Base-by-base conservation (phyloP, 2,113 vertebrate species). In the Cacatua alba region DNA sequence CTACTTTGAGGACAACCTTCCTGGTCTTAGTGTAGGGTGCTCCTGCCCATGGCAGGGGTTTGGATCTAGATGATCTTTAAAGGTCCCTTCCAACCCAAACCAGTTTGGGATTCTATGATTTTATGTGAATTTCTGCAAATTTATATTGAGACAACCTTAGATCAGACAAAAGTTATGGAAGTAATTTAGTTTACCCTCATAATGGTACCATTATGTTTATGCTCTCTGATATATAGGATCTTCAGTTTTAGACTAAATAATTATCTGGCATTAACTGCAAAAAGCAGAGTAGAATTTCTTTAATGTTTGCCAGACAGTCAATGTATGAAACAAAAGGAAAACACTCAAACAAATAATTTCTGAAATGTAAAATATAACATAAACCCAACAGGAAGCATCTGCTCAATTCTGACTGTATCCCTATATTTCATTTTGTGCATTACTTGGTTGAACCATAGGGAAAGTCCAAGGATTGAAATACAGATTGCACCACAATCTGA, bases 241-340 rank as follows among this genome's bases (percentile, higher is more conserved):
- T 83, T 93, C 60, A 51, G 33, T 83, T 96, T 90, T 59, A 88
- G 72, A 70, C 51, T 78, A 72, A 90, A 33, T 63, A 59, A 83
- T 81, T 70, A 88, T 35, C 55, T 83, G 29, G 9, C 46, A 84
- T 20, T 70, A 88, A 51, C 15, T 68, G 29, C 59, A 93, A 83
- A 88, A 69, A 49, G 39, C 10, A 91, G 31, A 90, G 33, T 11
- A 86, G 43, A 74, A 80, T 44, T 71, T 88, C 46, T 85, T 85
- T 93, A 51, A 76, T 35, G 28, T 83, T 26, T 90, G 59, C 59
- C 71, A 90, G 71, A 69, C 14, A 70, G 20, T 14, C 28, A 55
- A 60, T 29, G n/a, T 49, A 83, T 37, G 78, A 91, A 95, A 84
- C 21, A 84, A 89, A 81, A 81, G 17, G 21, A 80, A 81, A 91